Evolutionary conservation across 2,888 invertebrate species (phyloP).

Genomic region (Meta bourneti): DNA sequence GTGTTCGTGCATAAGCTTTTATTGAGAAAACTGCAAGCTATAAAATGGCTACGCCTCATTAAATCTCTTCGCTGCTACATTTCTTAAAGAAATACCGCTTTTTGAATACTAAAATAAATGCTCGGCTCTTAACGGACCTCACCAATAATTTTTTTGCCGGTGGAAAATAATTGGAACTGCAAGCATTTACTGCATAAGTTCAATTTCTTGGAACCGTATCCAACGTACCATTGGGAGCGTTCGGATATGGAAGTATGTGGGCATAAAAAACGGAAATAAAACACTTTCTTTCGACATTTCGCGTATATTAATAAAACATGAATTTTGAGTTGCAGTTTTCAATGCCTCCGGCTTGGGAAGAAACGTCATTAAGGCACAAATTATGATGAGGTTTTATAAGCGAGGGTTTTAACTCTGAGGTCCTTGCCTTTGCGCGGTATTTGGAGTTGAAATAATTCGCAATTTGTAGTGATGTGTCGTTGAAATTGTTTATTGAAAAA

Average conservation of each 20-base stretch:
- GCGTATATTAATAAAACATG: background rate
- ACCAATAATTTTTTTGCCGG: background rate
- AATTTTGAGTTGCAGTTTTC: background rate
- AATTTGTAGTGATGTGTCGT: too few relatives aligned
- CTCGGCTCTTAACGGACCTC: background rate
- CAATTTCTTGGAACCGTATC: slow-evolving; percentile 19
- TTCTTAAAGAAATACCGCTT: slow-evolving; percentile 13
- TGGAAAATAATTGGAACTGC: background rate
- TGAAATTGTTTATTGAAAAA: too few relatives aligned
- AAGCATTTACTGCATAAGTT: background rate
- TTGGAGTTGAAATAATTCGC: too few relatives aligned
- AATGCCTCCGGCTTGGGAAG: too few relatives aligned
- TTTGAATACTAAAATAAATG: background rate
- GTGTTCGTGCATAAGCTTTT: background rate
- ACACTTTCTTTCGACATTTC: background rate
- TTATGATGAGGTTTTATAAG: too few relatives aligned
- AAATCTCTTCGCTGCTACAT: background rate
- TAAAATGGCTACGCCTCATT: slow-evolving; percentile 17
- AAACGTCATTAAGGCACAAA: too few relatives aligned
- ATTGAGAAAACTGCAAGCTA: slow-evolving; percentile 5
- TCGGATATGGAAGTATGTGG: background rate
- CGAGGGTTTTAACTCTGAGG: too few relatives aligned
- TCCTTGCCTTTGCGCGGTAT: too few relatives aligned
- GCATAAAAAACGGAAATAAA: background rate
- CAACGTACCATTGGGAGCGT: background rate